Base-by-base conservation (phyloP, 2,113 vertebrate genomes). In the Cariama cristata region DNA sequence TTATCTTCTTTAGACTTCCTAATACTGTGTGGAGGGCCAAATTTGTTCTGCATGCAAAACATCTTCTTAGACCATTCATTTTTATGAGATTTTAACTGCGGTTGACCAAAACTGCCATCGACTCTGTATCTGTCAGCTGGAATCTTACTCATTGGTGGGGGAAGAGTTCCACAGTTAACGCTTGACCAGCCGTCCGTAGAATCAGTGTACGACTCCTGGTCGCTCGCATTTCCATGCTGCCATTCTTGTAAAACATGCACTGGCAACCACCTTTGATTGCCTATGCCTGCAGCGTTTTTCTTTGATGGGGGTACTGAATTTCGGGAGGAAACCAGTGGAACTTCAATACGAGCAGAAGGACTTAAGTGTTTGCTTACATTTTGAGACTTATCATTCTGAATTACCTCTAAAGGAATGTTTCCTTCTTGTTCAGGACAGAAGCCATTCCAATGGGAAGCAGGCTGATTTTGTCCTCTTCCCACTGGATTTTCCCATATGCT, bases 151-250 rank as follows among this genome's bases (percentile, higher is more conserved):
- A 99, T 99, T 47, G 99, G 99, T 0, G 99, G 99, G 9, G 99
- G 99, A 85, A 99, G 98, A 6, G 99, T 99, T 88, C 99, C 99
- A 55, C 99, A 99, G 98, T 99, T 99, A 8, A 99, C 98, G 7
- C 99, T 99, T 5, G 99, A 99, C 99, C 99, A 99, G 45, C 99
- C 99, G 0, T 99, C 99, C 0, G 99, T 99, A 60, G 99, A 99
- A 96, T 99, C 99, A 0, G 99, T 99, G 88, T 99, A 99, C 0
- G 99, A 99, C 97, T 99, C 99, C 98, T 99, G 99, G 96, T 99
- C 99, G 0, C 99, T 99, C 87, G 98, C 98, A 44, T 93, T 96
- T 10, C 99, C 99, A 0, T 99, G 99, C 83, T 99, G 99, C 99
- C 99, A 99, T 72, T 99, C 99, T 53, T 98, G 98, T 49, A 99